Evolutionary conservation across 2,113 vertebrate genomes (phyloP).

Genomic region (Thalassoma bifasciatum): DNA sequence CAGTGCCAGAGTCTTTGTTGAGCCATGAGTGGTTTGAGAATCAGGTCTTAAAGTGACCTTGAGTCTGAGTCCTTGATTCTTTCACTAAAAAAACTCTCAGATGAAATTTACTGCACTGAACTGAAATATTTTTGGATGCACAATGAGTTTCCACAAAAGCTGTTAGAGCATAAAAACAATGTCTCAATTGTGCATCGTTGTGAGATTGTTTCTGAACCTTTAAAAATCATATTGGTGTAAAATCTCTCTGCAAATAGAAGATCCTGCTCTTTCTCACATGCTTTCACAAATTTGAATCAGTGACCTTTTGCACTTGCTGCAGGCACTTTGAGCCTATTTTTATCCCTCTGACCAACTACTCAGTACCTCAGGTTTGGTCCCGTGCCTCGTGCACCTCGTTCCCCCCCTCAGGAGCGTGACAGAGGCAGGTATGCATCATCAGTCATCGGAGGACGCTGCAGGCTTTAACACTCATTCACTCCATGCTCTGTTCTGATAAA

Average conservation of each 20-base stretch:
- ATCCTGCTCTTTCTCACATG: neutral
- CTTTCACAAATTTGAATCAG: neutral
- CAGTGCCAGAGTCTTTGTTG: too few relatives aligned
- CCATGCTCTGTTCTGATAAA: neutral
- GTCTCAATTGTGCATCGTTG: too few relatives aligned
- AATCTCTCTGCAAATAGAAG: neutral
- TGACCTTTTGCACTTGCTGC: neutral
- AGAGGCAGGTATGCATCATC: constrained; percentile 27
- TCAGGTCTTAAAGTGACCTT: too few relatives aligned
- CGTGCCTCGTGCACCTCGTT: neutral
- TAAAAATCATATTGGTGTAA: neutral
- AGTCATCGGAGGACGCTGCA: constrained; percentile 17
- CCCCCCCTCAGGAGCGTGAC: constrained; percentile 13
- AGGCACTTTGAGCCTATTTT: neutral
- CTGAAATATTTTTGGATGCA: too few relatives aligned
- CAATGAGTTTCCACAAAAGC: too few relatives aligned
- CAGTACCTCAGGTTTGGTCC: neutral
- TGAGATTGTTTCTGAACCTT: too few relatives aligned
- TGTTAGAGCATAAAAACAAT: too few relatives aligned
- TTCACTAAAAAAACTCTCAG: too few relatives aligned
- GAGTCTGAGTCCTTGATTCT: too few relatives aligned
- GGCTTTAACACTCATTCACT: constrained; percentile 6
- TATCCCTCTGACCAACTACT: neutral
- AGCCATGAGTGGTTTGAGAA: too few relatives aligned
- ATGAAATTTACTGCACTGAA: too few relatives aligned